phyloP scores from a whole-genome alignment of 2,888 invertebrate species.

The Stenotaenia linearis region DNA sequence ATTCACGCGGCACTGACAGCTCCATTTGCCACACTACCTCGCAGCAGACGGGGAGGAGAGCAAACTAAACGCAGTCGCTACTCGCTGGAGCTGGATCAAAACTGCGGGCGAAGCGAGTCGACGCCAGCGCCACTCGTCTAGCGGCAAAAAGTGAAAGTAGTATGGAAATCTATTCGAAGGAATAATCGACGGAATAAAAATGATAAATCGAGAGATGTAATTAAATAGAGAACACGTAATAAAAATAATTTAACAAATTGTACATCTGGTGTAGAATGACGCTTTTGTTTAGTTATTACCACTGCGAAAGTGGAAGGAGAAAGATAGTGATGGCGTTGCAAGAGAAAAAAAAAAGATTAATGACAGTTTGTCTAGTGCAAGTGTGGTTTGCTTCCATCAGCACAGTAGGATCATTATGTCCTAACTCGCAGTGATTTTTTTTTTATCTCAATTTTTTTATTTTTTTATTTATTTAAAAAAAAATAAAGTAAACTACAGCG shows the following conservation, averaged over 20 bases:
- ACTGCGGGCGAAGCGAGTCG: background rate
- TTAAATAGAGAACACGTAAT: background rate
- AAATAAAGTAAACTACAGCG: background rate
- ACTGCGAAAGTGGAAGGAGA: background rate
- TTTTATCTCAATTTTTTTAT: background rate
- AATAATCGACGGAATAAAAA: background rate
- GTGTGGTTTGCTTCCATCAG: slow-evolving; percentile 21
- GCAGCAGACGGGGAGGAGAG: background rate
- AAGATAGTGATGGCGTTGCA: background rate
- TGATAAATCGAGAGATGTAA: background rate
- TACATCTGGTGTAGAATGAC: background rate
- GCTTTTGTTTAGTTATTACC: background rate
- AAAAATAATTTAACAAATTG: background rate
- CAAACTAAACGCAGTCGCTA: background rate
- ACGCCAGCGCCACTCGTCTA: background rate
- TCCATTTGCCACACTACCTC: slow-evolving; percentile 11
- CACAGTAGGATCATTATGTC: slow-evolving; percentile 26
- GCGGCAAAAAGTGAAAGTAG: background rate
- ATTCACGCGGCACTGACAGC: slow-evolving; percentile 16
- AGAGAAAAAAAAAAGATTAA: background rate
- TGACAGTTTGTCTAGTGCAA: slow-evolving; percentile 21
- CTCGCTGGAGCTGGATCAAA: background rate
- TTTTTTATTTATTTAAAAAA: background rate
- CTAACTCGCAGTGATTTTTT: background rate
- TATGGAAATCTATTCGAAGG: background rate